A percentile compares a stretch with the other conserved stretches of the same genome.
phyloP scores from a whole-genome alignment of 2,797 vertebrate genomes.

The Loris lydekkerianus region DNA sequence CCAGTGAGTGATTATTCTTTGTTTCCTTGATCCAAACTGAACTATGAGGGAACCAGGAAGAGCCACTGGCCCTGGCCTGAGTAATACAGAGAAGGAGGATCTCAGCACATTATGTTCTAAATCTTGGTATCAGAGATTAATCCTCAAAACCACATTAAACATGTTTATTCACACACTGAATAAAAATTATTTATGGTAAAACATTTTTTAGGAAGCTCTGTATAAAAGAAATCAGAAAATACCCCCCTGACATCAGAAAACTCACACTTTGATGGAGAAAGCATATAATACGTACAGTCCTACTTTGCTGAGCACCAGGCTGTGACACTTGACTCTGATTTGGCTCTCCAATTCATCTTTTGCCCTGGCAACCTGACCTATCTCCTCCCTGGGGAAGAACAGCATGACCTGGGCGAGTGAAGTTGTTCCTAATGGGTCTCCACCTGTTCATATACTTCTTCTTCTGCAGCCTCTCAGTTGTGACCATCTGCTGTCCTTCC shows the following conservation, averaged over 20 bases:
- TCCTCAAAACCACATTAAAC: not conserved
- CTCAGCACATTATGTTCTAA: not conserved
- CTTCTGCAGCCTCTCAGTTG: slow-evolving; percentile 18
- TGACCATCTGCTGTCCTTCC: slow-evolving; percentile 69
- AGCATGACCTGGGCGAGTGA: slow-evolving; percentile 54
- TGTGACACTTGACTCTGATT: not conserved
- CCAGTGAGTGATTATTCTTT: not conserved
- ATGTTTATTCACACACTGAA: not conserved
- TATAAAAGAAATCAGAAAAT: not conserved
- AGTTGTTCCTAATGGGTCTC: slow-evolving; percentile 69
- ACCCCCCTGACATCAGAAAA: not conserved
- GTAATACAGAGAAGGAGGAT: not conserved
- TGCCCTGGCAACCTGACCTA: not conserved
- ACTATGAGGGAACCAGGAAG: not conserved
- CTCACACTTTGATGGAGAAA: not conserved
- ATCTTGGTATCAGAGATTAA: not conserved
- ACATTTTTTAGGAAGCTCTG: not conserved
- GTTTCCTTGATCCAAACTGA: not conserved
- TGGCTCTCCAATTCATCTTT: not conserved
- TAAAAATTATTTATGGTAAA: not conserved
- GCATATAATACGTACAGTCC: not conserved
- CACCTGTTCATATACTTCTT: slow-evolving; percentile 72
- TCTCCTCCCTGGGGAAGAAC: not conserved
- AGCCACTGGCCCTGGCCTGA: not conserved
- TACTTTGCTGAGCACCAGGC: not conserved